Evolutionary conservation across 2,888 invertebrate species (phyloP), one percentile per base, ranked within the genome.

Genomic region (Brachypalpus laphriformis): DNA sequence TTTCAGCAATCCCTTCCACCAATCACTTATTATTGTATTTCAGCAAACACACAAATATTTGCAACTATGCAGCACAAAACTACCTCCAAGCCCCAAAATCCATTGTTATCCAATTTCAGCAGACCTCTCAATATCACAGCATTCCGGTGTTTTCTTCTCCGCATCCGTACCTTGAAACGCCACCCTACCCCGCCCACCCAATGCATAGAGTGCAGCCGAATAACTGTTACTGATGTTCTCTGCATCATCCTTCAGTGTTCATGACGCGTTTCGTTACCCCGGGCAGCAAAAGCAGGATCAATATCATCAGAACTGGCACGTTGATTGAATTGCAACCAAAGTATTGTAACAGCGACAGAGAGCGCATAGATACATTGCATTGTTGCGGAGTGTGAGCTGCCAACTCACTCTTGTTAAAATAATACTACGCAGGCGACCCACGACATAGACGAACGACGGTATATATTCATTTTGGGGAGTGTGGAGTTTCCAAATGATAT

Each of bases 281-380:
- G 63, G 68, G 78, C 61, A 65, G 61, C 70, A 25, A n/a, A n/a
- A n/a, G 25, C 25, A 25, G 25, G 3, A 75, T 74, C 78, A 74
- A 80, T 83, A 83, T 70, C 74, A 70, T 83, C 51, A 57, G 61
- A 70, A 63, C 54, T 51, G 68, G 70, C 70, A 82, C 65, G 49
- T 74, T 80, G 83, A 83, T 83, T 83, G 83, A 83, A 83, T 83
- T 83, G 83, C 83, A 75, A 75, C 78, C 78, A 65, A 70, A 45
- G 74, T 65, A 76, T 71, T 70, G 65, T 66, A 51, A 51, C 71
- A 68, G 42, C 61, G 51, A 57, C 51, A 40, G 25, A 40, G 25
- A 31, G 34, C 37, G n/a, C 45, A 51, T 51, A 45, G 59, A 66
- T 76, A 54, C 68, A 28, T 14, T 56, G 66, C 28, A 20, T 18